Evolutionary conservation across 2,113 vertebrate species (phyloP), one percentile per base, ranked within the genome.

Genomic region (Cephalopterus ornatus): DNA sequence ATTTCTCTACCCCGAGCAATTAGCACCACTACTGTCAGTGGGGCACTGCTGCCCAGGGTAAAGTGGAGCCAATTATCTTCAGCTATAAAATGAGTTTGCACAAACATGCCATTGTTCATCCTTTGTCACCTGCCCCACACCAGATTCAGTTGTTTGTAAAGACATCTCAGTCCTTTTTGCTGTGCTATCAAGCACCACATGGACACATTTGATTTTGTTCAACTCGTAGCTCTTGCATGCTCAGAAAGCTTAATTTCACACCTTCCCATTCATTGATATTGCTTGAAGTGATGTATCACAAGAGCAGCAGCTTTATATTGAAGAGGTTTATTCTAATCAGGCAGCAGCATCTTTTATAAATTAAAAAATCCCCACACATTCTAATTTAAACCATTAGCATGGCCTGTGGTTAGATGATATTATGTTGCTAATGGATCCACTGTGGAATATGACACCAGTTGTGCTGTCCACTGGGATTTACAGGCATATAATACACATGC

Each of bases 341-440:
- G 44, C 73, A 75, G 13, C 5, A 86, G 50, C 77, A 37, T 37
- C 76, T 71, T 91, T 65, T 37, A 73, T 41, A 77, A 66, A 92
- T 72, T 86, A 89, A 92, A 93, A 97, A 96, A 93, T 86, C 65
- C 80, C 30, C 93, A 93, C 91, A 82, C 68, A 50, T 97, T 96
- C 87, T 92, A 97, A 97, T 98, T 97, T 97, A 98, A 98, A 95
- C 96, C 97, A 98, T 98, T 98, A 98, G 95, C 84, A 94, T 95
- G 91, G 91, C 88, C 89, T 95, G 95, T 97, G 97, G 97, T 97
- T 97, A 94, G 96, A 97, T 97, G 96, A 95, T 96, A 98, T 98
- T 98, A 96, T 95, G 94, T 96, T 97, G 85, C 97, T 98, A 98
- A 98, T 98, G 98, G 98, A 98, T 97, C 92, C 87, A 95, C 92